Conservation (phyloP, 2,113 vertebrate species). For the Odontesthes bonariensis region DNA sequence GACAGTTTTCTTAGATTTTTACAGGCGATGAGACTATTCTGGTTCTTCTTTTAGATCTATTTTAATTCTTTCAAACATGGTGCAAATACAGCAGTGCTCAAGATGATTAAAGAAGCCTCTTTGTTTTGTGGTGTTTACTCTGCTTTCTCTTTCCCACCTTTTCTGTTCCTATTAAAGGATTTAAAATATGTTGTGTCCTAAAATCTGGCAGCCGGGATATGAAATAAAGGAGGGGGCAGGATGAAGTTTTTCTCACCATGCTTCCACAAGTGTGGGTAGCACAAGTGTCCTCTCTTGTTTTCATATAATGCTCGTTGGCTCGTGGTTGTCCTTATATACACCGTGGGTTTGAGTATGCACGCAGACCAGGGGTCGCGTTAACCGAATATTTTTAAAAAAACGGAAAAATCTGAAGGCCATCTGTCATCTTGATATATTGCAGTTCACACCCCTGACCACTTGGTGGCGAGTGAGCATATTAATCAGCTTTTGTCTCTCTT, state of each 20-base stretch:
- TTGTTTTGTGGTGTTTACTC: not conserved
- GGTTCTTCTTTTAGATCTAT: too few relatives aligned
- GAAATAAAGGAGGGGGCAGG: slow-evolving; percentile 12
- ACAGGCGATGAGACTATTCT: too few relatives aligned
- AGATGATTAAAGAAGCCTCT: not conserved
- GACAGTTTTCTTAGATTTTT: too few relatives aligned
- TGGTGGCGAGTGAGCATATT: too few relatives aligned
- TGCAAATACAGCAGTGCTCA: not conserved
- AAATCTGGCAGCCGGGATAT: slow-evolving; percentile 10
- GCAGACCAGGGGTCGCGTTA: too few relatives aligned
- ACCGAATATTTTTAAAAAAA: too few relatives aligned
- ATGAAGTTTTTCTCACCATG: not conserved
- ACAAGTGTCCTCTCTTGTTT: slow-evolving; percentile 49
- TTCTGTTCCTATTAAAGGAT: not conserved
- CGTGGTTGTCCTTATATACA: slow-evolving; percentile 12
- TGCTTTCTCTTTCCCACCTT: not conserved
- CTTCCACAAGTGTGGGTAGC: slow-evolving; percentile 29
- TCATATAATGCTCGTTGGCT: slow-evolving; percentile 3
- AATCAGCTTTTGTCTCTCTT: too few relatives aligned
- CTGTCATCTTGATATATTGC: too few relatives aligned
- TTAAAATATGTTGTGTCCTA: slow-evolving; percentile 14
- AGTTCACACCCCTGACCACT: too few relatives aligned
- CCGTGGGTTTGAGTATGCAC: too few relatives aligned
- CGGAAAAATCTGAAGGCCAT: too few relatives aligned
- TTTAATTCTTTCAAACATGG: not conserved